These are phyloP conservation scores for Ditylenchus weischeri DNA, from an alignment of 2,888 invertebrate genomes.

Conservation along the genomic window DNA sequence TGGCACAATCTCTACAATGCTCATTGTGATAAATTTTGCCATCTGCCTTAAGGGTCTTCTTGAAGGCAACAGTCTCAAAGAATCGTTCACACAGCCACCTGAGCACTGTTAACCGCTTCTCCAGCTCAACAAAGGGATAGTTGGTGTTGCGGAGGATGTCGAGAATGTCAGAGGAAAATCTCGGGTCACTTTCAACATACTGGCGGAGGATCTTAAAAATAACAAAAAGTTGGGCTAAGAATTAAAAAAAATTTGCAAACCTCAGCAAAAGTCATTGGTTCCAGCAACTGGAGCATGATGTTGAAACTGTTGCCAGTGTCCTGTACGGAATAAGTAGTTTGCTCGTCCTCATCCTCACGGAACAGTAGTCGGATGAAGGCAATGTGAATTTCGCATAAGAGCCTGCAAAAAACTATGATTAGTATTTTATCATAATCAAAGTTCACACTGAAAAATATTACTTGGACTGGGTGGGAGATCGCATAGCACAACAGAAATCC, in stretches of 20 bases:
- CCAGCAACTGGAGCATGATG: slow-evolving; percentile 84
- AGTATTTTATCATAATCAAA: too few relatives aligned
- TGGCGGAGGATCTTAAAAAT: slow-evolving; percentile 38
- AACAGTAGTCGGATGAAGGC: slow-evolving; percentile 81
- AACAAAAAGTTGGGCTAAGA: slow-evolving; percentile 6
- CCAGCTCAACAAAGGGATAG: slow-evolving; percentile 81
- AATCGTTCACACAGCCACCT: slow-evolving; percentile 89
- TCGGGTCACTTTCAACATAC: slow-evolving; percentile 42
- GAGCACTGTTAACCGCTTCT: slow-evolving; percentile 69
- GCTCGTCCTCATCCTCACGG: slow-evolving; percentile 87
- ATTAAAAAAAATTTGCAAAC: slow-evolving; percentile 64
- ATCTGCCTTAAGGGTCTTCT: slow-evolving; percentile 84
- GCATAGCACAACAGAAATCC: slow-evolving; percentile 89
- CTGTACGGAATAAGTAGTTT: slow-evolving; percentile 74
- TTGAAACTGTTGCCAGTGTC: slow-evolving; percentile 97
- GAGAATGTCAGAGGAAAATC: slow-evolving; percentile 38
- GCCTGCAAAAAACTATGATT: slow-evolving; percentile 60
- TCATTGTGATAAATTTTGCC: slow-evolving; percentile 60
- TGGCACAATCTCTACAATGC: slow-evolving; percentile 58
- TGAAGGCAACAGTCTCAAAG: slow-evolving; percentile 82
- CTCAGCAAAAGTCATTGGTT: slow-evolving; percentile 94
- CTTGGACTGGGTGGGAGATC: slow-evolving; percentile 75
- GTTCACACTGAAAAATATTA: background rate
- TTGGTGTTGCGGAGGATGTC: slow-evolving; percentile 37
- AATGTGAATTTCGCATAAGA: slow-evolving; percentile 89